phyloP scores from a whole-genome alignment of 1,140 invertebrate species.

The Bombus confusus region DNA sequence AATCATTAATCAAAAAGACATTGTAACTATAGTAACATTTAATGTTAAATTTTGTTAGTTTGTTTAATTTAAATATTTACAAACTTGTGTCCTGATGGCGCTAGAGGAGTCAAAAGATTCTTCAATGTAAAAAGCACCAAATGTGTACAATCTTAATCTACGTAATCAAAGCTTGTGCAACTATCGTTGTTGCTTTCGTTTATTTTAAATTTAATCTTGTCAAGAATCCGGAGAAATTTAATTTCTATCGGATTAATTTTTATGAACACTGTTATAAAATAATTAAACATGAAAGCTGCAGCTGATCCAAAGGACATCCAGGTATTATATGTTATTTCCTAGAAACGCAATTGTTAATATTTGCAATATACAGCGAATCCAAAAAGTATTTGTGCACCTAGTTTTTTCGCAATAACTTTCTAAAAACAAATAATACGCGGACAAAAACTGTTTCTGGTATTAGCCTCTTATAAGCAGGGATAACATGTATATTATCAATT shows the following conservation, averaged over 20 bases:
- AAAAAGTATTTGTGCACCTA: no score
- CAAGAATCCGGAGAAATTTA: conserved; percentile 1
- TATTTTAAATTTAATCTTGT: conserved; percentile 14
- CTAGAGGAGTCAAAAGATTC: background rate
- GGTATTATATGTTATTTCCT: conserved; percentile 64
- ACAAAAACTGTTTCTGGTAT: no score
- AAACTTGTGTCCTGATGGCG: background rate
- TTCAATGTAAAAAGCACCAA: background rate
- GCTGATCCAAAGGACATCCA: conserved; percentile 73
- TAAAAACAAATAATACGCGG: no score
- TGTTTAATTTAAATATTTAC: background rate
- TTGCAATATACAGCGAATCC: no score
- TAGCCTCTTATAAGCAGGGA: no score
- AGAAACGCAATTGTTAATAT: background rate
- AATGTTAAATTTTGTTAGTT: background rate
- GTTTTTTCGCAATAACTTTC: no score
- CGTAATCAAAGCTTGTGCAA: background rate
- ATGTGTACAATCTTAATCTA: background rate
- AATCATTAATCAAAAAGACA: background rate
- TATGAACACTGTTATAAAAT: conserved; percentile 14
- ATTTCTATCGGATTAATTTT: conserved; percentile 11
- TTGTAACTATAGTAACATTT: background rate
- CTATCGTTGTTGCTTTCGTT: background rate
- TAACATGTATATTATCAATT: no score
- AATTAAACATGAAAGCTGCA: conserved; percentile 62